Conservation (phyloP, 2,113 vertebrate genomes). For the Colaptes auratus region DNA sequence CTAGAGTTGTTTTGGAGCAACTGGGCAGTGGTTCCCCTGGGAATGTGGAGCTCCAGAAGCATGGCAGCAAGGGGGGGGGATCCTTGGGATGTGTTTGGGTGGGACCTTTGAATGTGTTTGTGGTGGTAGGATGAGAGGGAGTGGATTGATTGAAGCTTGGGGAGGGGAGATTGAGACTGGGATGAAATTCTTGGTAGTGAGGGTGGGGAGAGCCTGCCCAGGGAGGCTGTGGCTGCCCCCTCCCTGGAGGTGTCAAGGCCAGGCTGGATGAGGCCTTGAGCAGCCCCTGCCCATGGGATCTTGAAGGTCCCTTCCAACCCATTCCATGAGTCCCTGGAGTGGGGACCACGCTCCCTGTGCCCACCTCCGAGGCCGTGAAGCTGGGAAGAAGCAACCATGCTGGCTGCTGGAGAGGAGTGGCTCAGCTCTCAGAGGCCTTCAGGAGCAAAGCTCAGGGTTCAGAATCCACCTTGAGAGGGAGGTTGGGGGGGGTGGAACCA, state of each 20-base stretch:
- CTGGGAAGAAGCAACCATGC: fast-evolving
- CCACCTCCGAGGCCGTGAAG: fast-evolving
- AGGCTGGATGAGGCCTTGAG: no score
- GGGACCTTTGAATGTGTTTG: no score
- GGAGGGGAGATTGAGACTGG: no score
- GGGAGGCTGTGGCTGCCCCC: no score
- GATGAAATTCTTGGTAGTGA: no score
- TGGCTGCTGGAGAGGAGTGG: neutral
- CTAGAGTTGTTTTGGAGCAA: neutral
- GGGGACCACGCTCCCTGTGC: neutral
- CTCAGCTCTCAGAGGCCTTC: neutral
- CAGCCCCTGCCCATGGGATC: no score
- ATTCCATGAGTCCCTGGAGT: no score
- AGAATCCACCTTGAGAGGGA: neutral
- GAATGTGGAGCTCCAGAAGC: neutral
- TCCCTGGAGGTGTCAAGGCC: no score
- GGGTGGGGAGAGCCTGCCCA: no score
- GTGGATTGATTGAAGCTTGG: no score
- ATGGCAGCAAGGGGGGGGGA: fast-evolving
- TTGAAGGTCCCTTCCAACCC: no score
- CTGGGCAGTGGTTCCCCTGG: neutral
- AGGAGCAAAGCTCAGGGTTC: neutral
- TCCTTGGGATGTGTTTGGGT: neutral
- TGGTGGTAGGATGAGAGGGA: no score
- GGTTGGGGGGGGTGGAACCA: neutral